Percentiles rank a stretch among this genome's conserved stretches.
Conservation (phyloP, 1,140 invertebrate genomes). For the Lordiphosa collinella region DNA sequence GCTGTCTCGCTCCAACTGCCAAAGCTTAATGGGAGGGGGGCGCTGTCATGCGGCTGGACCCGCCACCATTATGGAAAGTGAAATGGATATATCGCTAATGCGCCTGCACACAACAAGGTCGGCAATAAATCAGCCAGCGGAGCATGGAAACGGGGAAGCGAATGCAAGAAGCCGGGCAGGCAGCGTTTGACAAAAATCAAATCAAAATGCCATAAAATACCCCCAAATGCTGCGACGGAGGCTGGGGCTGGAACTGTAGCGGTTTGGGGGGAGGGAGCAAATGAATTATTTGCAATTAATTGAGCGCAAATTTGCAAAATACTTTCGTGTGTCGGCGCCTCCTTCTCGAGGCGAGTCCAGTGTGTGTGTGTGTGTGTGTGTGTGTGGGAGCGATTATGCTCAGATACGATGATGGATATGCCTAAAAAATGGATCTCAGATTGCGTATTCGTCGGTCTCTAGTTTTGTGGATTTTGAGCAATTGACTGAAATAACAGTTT, state of each 20-base stretch:
- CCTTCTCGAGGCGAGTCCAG: neutral
- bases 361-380: slow-evolving; percentile 2
- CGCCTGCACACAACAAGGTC: slow-evolving; percentile 79
- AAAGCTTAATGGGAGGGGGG: slow-evolving; percentile 33
- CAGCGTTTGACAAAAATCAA: slow-evolving; percentile 69
- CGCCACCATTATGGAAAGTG: slow-evolving; percentile 78
- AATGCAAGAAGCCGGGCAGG: slow-evolving; percentile 6
- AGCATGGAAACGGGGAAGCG: slow-evolving; percentile 16
- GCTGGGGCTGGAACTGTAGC: neutral
- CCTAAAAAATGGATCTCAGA: slow-evolving; percentile 21
- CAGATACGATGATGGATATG: slow-evolving; percentile 64
- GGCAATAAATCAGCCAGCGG: slow-evolving; percentile 75
- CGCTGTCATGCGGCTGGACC: slow-evolving; percentile 41
- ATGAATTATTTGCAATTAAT: slow-evolving; percentile 78
- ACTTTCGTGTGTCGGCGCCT: slow-evolving; percentile 63
- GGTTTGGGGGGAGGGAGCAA: slow-evolving; percentile 34
- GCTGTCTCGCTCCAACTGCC: slow-evolving; percentile 51
- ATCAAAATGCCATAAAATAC: slow-evolving; percentile 78
- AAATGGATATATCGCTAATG: slow-evolving; percentile 79
- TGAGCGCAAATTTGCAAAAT: slow-evolving; percentile 78
- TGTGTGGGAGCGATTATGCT: slow-evolving; percentile 25
- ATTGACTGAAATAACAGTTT: slow-evolving; percentile 33
- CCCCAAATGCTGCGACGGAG: slow-evolving; percentile 17
- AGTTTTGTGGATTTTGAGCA: slow-evolving; percentile 24
- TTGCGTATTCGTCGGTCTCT: slow-evolving; percentile 41